Base-by-base conservation (phyloP, 2,113 vertebrate genomes). In the Thomomys bottae region DNA sequence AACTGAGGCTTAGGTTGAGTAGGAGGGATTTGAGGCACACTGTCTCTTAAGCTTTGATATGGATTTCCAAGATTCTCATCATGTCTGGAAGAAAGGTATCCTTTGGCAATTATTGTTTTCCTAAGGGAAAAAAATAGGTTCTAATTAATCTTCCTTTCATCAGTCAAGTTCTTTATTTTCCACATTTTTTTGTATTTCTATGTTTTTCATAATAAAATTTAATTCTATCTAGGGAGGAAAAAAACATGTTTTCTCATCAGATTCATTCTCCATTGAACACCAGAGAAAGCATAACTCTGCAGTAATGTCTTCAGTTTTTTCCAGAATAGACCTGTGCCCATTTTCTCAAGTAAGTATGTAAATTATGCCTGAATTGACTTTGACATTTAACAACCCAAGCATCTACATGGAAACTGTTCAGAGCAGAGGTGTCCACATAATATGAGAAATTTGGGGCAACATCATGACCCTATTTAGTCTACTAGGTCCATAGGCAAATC, bases 191-290 rank as follows among this genome's bases (percentile, higher is more conserved):
- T n/a, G n/a, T n/a, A n/a, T 94, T 93, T 90, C 36, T 96, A 88
- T 11, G 61, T 79, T 93, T 96, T 93, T 45, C 42, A n/a, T 91
- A 94, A 94, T 91, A 94, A 94, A 84, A 91, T 90, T 49, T 93
- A 95, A 88, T 28, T 38, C 59, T 82, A 2, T 82, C 77, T 42
- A 75, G 30, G 34, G n/a, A n/a, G n/a, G n/a, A n/a, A 42, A 54
- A 84, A 77, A 28, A 26, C 23, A 42, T 17, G 10, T 68, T 42
- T 6, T 77, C 63, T 77, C 59, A 77, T 84, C 45, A 77, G 11
- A 61, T 45, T 59, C 17, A 9, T 21, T 67, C 45, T 36, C 36
- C 2, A 42, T 1, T 76, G 63, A 77, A 63, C 8, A 71, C 18
- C 32, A 85, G 0, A 63, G 14, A 32, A 85, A 78, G 45, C 8